phyloP scores from a whole-genome alignment of 2,113 vertebrate genomes.

The Bufo bufo region DNA sequence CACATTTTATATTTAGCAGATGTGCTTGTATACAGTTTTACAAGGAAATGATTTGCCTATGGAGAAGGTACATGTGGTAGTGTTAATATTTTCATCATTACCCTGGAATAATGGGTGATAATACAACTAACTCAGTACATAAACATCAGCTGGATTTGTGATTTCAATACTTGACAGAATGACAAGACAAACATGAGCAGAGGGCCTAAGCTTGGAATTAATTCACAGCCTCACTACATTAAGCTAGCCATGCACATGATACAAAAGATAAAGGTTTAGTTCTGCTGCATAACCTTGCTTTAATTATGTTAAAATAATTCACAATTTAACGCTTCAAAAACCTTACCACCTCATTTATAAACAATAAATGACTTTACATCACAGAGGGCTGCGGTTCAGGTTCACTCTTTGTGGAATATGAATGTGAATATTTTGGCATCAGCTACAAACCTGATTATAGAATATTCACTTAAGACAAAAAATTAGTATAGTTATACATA shows the following conservation, averaged over 20 bases:
- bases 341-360: conserved; percentile 17
- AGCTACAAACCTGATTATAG: conserved; percentile 11
- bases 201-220: conserved; percentile 19
- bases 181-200: conserved; percentile 27
- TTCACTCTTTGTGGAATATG: conserved; percentile 4
- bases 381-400: not conserved
- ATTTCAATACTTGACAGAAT: conserved; percentile 28
- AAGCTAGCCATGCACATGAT: conserved; percentile 30
- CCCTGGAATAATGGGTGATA: conserved; percentile 4
- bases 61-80: not conserved
- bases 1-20: not conserved
- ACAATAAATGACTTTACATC: conserved; percentile 28
- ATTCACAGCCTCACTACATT: conserved; percentile 15
- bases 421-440: conserved; percentile 25
- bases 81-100: conserved; percentile 5
- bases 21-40: not conserved
- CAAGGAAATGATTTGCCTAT: not conserved
- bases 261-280: conserved; percentile 40
- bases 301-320: conserved; percentile 48
- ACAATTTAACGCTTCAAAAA: conserved; percentile 27
- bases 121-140: conserved; percentile 9
- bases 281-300: conserved; percentile 27
- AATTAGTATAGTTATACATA: not conserved
- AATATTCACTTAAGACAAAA: not conserved
- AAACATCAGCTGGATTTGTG: conserved; percentile 18